phyloP scores from a whole-genome alignment of 2,888 invertebrate genomes.

The Eremobia ochroleuca region DNA sequence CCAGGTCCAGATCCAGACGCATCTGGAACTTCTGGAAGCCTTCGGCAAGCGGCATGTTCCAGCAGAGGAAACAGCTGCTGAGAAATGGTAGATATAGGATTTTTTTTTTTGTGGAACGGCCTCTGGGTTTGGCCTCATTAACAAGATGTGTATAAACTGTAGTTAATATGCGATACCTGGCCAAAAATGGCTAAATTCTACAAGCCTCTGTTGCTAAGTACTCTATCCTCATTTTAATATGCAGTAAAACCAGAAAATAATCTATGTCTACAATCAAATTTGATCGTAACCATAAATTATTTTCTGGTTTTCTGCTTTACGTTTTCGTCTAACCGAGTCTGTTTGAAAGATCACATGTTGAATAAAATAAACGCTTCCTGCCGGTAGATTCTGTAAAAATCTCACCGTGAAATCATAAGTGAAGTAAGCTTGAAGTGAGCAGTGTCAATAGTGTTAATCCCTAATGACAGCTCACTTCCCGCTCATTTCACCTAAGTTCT shows the following conservation, averaged over 20 bases:
- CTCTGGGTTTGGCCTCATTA: neutral
- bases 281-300: no score
- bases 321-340: neutral
- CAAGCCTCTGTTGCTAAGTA: neutral
- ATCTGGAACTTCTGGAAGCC: constrained; percentile 88
- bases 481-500: no score
- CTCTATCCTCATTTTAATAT: neutral
- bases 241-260: constrained; percentile 1
- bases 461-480: no score
- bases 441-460: no score
- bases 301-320: no score
- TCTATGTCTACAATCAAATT: constrained; percentile 7
- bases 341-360: constrained; percentile 1
- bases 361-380: neutral
- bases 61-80: constrained; percentile 93
- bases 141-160: neutral
- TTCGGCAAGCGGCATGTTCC: constrained; percentile 83
- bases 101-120: neutral
- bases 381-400: no score
- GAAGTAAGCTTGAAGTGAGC: no score
- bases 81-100: constrained; percentile 91
- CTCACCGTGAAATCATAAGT: no score
- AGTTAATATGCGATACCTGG: neutral
- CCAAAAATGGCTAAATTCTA: neutral
- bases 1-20: constrained; percentile 84